These are phyloP conservation scores for Aporophyla lueneburgensis DNA, from an alignment of 2,888 invertebrate species.

Conservation along the genomic window DNA sequence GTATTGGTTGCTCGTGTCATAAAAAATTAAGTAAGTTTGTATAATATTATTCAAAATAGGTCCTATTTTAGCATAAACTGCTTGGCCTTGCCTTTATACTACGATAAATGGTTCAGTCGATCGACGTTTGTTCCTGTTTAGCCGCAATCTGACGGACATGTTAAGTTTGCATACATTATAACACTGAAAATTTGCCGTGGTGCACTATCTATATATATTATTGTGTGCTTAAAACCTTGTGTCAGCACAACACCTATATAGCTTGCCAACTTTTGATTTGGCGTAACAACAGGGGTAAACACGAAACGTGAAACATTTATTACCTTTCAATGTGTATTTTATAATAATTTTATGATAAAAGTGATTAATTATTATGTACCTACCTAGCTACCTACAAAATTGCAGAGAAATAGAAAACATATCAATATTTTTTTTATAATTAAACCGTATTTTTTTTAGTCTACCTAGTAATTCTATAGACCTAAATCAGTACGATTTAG, in stretches of 20 bases:
- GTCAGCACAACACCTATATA: not conserved
- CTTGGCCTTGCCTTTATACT: not conserved
- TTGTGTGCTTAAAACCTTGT: slow-evolving; percentile 17
- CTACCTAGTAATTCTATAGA: slow-evolving; percentile 9
- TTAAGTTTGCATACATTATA: slow-evolving; percentile 2
- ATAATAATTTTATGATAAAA: not conserved
- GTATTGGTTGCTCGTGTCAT: not conserved
- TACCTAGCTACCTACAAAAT: slow-evolving; percentile 14
- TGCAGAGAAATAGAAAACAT: slow-evolving; percentile 15
- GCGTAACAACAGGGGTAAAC: slow-evolving; percentile 11
- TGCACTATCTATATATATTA: not conserved
- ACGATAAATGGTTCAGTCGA: not conserved
- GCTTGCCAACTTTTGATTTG: slow-evolving; percentile 6
- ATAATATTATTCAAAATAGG: not conserved
- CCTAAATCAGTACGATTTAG: slow-evolving; percentile 15
- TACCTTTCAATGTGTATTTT: not conserved
- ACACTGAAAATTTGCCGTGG: not conserved
- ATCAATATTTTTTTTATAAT: not conserved
- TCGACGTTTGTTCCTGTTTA: not conserved
- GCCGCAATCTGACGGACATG: not conserved
- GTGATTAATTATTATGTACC: slow-evolving; percentile 13
- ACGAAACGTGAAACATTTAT: slow-evolving; percentile 13
- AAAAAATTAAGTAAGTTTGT: not conserved
- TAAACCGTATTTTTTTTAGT: not conserved
- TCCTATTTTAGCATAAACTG: not conserved